Evolutionary conservation across 2,113 vertebrate genomes (phyloP).

Genomic region (Phrynosoma blainvillii): DNA sequence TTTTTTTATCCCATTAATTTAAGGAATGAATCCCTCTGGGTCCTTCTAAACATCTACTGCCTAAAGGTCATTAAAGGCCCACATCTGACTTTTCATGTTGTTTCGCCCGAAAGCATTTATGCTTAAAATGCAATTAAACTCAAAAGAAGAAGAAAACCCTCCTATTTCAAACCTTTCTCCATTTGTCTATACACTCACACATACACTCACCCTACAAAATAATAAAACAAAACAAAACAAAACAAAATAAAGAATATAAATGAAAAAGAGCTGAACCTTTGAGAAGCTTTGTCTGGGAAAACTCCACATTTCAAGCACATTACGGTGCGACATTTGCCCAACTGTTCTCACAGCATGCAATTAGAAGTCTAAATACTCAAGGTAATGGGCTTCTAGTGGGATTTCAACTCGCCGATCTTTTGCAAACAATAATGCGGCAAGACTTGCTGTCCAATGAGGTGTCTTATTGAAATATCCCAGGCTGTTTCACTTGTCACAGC

Average conservation of each 20-base stretch:
- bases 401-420: constrained; percentile 93
- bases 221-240: background rate
- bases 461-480: constrained; percentile 96
- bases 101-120: constrained; percentile 81
- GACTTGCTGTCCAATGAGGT: constrained; percentile 91
- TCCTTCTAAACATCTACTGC: constrained; percentile 81
- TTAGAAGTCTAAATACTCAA: constrained; percentile 97
- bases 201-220: background rate
- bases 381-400: constrained; percentile 89
- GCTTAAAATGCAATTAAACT: constrained; percentile 91
- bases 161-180: constrained; percentile 37
- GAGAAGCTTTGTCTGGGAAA: constrained; percentile 61
- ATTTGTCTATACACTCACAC: no score
- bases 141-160: constrained; percentile 88
- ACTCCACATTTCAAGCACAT: constrained; percentile 50
- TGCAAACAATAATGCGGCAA: constrained; percentile 90
- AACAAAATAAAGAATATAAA: constrained; percentile 42
- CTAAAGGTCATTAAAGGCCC: constrained; percentile 89
- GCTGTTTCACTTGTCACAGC: constrained; percentile 91
- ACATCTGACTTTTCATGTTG: constrained; percentile 76
- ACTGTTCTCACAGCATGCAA: constrained; percentile 86
- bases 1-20: constrained; percentile 85
- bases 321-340: constrained; percentile 70
- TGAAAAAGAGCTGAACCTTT: constrained; percentile 58
- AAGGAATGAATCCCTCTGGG: constrained; percentile 82